phyloP scores from a whole-genome alignment of 2,888 invertebrate species.

The Drosophila affinis region DNA sequence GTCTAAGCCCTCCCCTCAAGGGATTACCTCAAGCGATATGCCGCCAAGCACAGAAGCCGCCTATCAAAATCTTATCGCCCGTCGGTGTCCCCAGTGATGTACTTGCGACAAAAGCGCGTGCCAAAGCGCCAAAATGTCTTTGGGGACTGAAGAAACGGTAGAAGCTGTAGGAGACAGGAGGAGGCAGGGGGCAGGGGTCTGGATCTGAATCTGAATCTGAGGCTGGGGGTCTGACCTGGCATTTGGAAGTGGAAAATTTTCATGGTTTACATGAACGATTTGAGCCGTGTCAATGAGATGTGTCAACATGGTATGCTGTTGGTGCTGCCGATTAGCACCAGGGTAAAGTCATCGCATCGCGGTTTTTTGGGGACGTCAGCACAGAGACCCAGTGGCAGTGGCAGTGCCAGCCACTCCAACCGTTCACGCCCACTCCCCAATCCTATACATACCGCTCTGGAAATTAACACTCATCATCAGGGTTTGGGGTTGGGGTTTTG shows the following conservation, averaged over 20 bases:
- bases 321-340: constrained; percentile 64
- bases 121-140: constrained; percentile 50
- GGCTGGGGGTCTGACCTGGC: constrained; percentile 18
- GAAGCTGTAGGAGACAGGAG: background rate
- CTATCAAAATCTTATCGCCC: constrained; percentile 34
- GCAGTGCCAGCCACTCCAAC: constrained; percentile 3
- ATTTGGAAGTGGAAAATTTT: constrained; percentile 68
- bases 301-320: constrained; percentile 55
- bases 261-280: constrained; percentile 64
- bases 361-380: constrained; percentile 39
- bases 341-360: constrained; percentile 33
- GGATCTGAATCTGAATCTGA: too few species aligned
- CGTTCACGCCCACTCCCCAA: constrained; percentile 56
- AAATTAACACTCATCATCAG: constrained; percentile 62
- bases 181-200: too few species aligned
- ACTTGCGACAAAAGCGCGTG: constrained; percentile 32
- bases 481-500: background rate
- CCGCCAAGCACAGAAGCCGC: background rate
- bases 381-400: constrained; percentile 27
- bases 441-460: constrained; percentile 18
- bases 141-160: background rate
- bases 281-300: constrained; percentile 61
- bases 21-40: background rate
- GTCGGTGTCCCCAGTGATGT: constrained; percentile 10
- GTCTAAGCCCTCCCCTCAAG: constrained; percentile 10